Percentiles rank a stretch among this genome's conserved stretches.
Evolutionary conservation across 1,140 invertebrate species (phyloP).

Genomic region (Chelonus insularis): DNA sequence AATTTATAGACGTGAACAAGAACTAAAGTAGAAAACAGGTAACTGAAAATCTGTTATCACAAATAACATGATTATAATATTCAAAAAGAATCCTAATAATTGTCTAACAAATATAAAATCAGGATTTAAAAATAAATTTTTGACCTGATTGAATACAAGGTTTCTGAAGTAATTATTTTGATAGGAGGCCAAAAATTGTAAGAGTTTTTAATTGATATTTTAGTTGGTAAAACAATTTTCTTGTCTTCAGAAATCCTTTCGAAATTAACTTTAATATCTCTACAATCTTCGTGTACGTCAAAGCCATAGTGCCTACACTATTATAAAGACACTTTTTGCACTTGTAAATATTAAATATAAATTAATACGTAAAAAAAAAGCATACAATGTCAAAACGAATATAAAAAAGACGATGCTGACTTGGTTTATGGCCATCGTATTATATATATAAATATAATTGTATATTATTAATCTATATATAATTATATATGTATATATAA

Average conservation of each 20-base stretch:
- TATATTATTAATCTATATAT: no score
- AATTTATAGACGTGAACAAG: no score
- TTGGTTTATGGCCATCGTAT: slow-evolving; percentile 27
- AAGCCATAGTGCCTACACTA: slow-evolving; percentile 62
- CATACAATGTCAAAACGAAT: background rate
- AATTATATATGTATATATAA: slow-evolving; percentile 35
- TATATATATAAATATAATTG: no score
- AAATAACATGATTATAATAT: no score
- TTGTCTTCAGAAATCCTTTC: slow-evolving; percentile 50
- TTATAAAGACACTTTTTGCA: slow-evolving; percentile 50
- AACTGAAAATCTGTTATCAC: no score
- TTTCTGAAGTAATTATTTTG: no score
- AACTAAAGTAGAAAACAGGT: no score
- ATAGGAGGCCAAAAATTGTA: background rate
- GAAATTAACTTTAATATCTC: slow-evolving; percentile 56
- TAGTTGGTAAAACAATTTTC: slow-evolving; percentile 11
- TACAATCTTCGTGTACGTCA: slow-evolving; percentile 59
- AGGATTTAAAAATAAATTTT: no score
- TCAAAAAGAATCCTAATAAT: no score
- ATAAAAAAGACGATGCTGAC: slow-evolving; percentile 20
- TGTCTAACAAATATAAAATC: no score
- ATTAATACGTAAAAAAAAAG: slow-evolving; percentile 30
- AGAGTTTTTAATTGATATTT: background rate
- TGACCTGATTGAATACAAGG: no score
- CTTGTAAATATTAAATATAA: slow-evolving; percentile 58